These are phyloP conservation scores for Drosophila lini DNA, from an alignment of 1,140 invertebrate species.

Conservation along the genomic window DNA sequence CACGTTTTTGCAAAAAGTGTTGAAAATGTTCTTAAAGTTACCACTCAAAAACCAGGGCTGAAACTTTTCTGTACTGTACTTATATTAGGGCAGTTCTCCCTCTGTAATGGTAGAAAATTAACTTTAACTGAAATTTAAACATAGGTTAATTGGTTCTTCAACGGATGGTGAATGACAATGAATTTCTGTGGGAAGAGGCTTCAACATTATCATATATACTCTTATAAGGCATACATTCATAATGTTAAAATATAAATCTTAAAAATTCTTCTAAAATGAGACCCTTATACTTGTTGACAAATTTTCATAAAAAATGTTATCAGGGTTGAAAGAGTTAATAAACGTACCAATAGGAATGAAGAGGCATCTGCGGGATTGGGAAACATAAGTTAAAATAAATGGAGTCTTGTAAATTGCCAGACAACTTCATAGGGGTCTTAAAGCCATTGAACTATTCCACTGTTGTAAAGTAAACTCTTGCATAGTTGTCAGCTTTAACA, in stretches of 20 bases:
- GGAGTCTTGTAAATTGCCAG: too few species aligned
- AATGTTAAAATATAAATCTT: neutral
- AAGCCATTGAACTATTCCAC: neutral
- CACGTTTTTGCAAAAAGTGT: neutral
- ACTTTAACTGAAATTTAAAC: too few species aligned
- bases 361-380: neutral
- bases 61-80: neutral
- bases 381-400: slow-evolving; percentile 1
- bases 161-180: too few species aligned
- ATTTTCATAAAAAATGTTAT: neutral
- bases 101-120: too few species aligned
- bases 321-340: neutral
- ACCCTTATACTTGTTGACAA: neutral
- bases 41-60: neutral
- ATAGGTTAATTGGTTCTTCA: too few species aligned
- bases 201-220: too few species aligned
- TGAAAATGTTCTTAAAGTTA: neutral
- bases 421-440: neutral
- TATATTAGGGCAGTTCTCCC: neutral
- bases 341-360: neutral
- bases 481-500: too few species aligned
- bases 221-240: too few species aligned
- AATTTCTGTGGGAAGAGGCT: too few species aligned
- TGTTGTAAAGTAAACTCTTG: too few species aligned
- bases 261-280: neutral